Conservation (phyloP, 2,113 vertebrate genomes). For the Cyprinodon brontotheroides region DNA sequence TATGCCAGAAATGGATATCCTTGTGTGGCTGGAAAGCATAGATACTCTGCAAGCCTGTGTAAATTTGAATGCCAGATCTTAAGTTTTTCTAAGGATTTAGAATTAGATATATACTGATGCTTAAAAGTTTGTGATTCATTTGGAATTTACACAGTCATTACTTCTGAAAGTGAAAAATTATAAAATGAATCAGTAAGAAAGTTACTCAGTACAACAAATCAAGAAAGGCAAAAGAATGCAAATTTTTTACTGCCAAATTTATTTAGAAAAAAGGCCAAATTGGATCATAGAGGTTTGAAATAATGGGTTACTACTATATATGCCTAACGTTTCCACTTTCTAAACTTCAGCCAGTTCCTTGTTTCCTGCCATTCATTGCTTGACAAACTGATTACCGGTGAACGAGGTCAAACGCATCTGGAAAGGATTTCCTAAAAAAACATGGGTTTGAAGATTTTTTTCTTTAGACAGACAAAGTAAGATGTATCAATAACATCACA, state of each 20-base stretch:
- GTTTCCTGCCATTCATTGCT: too few relatives aligned
- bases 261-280: neutral
- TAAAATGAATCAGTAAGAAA: neutral
- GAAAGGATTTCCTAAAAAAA: too few relatives aligned
- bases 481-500: too few relatives aligned
- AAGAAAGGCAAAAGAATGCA: neutral
- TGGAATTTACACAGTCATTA: neutral
- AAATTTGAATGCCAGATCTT: constrained; percentile 47
- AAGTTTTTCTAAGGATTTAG: constrained; percentile 36
- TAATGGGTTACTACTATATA: neutral
- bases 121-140: constrained; percentile 1
- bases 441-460: too few relatives aligned
- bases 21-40: constrained; percentile 27
- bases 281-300: neutral
- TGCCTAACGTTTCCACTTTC: too few relatives aligned
- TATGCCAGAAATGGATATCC: constrained; percentile 54
- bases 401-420: too few relatives aligned
- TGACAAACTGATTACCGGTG: too few relatives aligned
- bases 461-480: too few relatives aligned
- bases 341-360: too few relatives aligned
- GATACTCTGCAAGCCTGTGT: constrained; percentile 29
- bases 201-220: neutral
- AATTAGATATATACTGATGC: constrained; percentile 28
- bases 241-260: neutral
- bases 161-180: neutral